Evolutionary conservation across 2,797 vertebrate genomes (phyloP).

Genomic region (Remorina albescens): DNA sequence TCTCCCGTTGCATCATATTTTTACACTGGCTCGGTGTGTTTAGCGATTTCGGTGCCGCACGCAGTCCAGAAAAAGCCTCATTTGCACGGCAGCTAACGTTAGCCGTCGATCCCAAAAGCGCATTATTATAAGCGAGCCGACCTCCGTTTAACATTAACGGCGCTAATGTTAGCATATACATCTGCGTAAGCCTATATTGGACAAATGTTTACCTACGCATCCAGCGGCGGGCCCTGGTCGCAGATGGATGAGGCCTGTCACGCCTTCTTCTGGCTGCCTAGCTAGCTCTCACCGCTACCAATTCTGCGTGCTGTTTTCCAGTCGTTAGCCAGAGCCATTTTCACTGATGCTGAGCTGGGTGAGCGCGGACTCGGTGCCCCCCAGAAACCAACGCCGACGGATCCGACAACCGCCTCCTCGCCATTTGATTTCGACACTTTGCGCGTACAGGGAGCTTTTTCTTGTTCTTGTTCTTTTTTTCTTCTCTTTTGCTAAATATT

Average conservation of each 20-base stretch:
- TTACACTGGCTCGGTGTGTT: conserved; percentile 46
- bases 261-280: conserved; percentile 81
- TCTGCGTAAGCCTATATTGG: conserved; percentile 49
- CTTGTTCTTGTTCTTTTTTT: too few relatives aligned
- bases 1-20: conserved; percentile 54
- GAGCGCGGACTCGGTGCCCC: conserved; percentile 57
- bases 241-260: conserved; percentile 85
- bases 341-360: conserved; percentile 78
- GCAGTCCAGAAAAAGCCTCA: conserved; percentile 50
- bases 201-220: conserved; percentile 82
- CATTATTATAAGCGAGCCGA: conserved; percentile 15
- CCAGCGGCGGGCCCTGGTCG: conserved; percentile 71
- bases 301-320: conserved; percentile 86
- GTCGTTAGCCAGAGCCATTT: conserved; percentile 85
- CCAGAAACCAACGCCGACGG: conserved; percentile 54
- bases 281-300: conserved; percentile 80
- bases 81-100: conserved; percentile 65
- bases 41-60: conserved; percentile 54
- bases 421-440: conserved; percentile 36
- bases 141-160: conserved; percentile 20
- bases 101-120: conserved; percentile 50
- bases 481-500: conserved; percentile 51
- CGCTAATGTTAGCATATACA: conserved; percentile 50
- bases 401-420: conserved; percentile 48
- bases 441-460: conserved; percentile 39